Conservation (phyloP, 2,888 invertebrate genomes). For the Chymomyza caudatula region DNA sequence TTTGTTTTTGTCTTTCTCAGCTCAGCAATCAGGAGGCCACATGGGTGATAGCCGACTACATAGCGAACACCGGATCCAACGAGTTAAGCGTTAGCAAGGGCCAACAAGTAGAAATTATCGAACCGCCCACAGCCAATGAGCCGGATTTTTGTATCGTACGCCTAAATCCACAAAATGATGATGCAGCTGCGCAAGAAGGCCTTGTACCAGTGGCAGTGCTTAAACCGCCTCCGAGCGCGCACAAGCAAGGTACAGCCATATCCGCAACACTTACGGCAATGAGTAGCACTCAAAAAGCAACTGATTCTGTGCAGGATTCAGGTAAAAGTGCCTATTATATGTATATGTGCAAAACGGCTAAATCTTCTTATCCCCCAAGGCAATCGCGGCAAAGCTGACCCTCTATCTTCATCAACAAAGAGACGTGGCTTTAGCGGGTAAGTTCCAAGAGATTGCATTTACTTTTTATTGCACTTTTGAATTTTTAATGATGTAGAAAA, state of each 20-base stretch:
- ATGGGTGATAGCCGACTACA: conserved; percentile 93
- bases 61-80: conserved; percentile 85
- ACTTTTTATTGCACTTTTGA: too few species aligned
- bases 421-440: conserved; percentile 91
- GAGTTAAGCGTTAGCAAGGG: conserved; percentile 93
- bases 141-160: conserved; percentile 86
- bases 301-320: conserved; percentile 76
- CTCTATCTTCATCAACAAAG: conserved; percentile 88
- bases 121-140: conserved; percentile 83
- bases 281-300: conserved; percentile 71
- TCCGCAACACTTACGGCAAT: conserved; percentile 35
- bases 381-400: conserved; percentile 76
- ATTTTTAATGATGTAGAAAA: too few species aligned
- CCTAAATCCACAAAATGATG: conserved; percentile 80
- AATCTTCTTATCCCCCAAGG: conserved; percentile 82
- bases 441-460: conserved; percentile 78
- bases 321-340: conserved; percentile 50
- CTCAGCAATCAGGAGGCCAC: conserved; percentile 91
- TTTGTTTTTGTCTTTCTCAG: conserved; percentile 78
- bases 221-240: conserved; percentile 84
- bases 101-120: conserved; percentile 95
- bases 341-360: too few species aligned
- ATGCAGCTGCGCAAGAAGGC: conserved; percentile 84
- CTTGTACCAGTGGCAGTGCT: conserved; percentile 89
- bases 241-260: conserved; percentile 50